A percentile compares a stretch with the other conserved stretches of the same genome.
phyloP scores from a whole-genome alignment of 1,140 invertebrate genomes.

The Zaprionus gabonicus region DNA sequence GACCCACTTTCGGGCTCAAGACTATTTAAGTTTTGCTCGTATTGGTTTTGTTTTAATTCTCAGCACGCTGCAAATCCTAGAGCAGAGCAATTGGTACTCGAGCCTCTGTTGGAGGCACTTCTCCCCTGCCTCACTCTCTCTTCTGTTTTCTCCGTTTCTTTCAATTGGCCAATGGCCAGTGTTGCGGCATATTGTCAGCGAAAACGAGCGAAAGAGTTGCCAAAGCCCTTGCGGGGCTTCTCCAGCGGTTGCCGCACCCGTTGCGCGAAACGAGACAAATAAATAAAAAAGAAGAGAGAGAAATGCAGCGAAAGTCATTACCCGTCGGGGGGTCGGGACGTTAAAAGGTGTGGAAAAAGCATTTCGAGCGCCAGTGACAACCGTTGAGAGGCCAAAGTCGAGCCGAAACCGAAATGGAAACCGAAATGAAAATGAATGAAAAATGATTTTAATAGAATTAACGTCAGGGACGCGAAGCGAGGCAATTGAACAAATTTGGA shows the following conservation, averaged over 20 bases:
- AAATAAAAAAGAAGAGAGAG: slow-evolving; percentile 5
- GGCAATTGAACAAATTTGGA: slow-evolving; percentile 48
- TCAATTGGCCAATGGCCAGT: slow-evolving; percentile 48
- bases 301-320: slow-evolving; percentile 71
- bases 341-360: neutral
- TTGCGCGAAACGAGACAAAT: slow-evolving; percentile 17
- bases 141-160: neutral
- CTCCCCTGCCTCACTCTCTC: neutral
- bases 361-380: slow-evolving; percentile 50
- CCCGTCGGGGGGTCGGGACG: slow-evolving; percentile 42
- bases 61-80: slow-evolving; percentile 65
- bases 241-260: slow-evolving; percentile 41
- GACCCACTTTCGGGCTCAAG: slow-evolving; percentile 76
- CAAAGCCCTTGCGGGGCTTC: slow-evolving; percentile 38
- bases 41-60: slow-evolving; percentile 75
- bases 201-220: slow-evolving; percentile 68
- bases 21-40: slow-evolving; percentile 72
- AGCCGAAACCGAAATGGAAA: slow-evolving; percentile 8
- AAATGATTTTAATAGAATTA: slow-evolving; percentile 77
- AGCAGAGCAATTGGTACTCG: slow-evolving; percentile 66
- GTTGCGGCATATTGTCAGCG: slow-evolving; percentile 64
- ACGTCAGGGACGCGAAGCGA: slow-evolving; percentile 52
- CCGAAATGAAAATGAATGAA: slow-evolving; percentile 53
- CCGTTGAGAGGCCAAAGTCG: slow-evolving; percentile 55
- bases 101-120: neutral